Evolutionary conservation across 2,113 vertebrate species (phyloP).

Genomic region (Dermatemys mawii): DNA sequence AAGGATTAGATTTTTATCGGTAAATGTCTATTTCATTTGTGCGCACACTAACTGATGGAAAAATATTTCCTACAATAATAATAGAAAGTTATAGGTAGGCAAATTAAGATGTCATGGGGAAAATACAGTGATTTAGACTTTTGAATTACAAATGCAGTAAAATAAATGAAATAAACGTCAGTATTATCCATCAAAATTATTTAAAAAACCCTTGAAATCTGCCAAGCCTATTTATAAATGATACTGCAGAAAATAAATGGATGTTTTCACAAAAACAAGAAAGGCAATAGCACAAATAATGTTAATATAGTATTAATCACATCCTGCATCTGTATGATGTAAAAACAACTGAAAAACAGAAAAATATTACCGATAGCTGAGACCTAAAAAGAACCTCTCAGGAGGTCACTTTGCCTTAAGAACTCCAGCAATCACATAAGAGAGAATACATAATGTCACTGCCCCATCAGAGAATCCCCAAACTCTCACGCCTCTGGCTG

Average conservation of each 20-base stretch:
- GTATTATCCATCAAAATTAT: too few species aligned
- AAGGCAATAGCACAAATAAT: too few species aligned
- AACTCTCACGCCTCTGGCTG: constrained; percentile 5
- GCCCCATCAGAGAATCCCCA: constrained; percentile 45
- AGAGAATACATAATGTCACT: constrained; percentile 4
- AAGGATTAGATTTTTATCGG: too few species aligned
- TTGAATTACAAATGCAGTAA: too few species aligned
- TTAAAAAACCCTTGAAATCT: too few species aligned
- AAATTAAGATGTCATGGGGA: background rate
- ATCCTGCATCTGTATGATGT: background rate
- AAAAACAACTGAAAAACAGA: background rate
- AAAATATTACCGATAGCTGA: background rate
- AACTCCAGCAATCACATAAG: background rate
- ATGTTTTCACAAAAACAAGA: background rate
- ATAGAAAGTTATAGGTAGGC: background rate
- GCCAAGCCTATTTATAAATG: too few species aligned
- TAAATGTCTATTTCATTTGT: too few species aligned
- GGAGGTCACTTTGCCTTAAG: background rate
- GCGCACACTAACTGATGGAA: too few species aligned
- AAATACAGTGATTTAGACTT: too few species aligned
- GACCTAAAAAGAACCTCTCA: background rate
- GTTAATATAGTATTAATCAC: too few species aligned
- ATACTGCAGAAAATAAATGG: background rate
- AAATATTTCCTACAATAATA: too few species aligned
- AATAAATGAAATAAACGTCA: too few species aligned